These are phyloP conservation scores for Gobio occitaniae DNA, from an alignment of 2,797 vertebrate species.

Conservation along the genomic window DNA sequence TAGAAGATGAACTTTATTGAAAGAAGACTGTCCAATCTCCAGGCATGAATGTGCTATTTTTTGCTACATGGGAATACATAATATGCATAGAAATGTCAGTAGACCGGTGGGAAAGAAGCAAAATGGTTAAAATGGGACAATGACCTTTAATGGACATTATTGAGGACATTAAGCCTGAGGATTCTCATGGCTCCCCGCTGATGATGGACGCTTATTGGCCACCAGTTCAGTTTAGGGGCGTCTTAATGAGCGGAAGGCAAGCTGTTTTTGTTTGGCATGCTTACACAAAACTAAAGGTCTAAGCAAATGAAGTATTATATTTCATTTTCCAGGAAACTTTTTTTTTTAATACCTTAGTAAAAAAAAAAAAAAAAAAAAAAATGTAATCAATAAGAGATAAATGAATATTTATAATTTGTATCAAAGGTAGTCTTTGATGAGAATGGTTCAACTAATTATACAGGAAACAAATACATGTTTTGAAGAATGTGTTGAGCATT, in stretches of 20 bases:
- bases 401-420: conserved; percentile 8
- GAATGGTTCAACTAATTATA: neutral
- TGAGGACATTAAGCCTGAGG: conserved; percentile 1
- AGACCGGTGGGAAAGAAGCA: conserved; percentile 12
- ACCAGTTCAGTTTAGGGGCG: neutral
- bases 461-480: neutral
- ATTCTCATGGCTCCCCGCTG: conserved; percentile 26
- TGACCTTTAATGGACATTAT: conserved; percentile 41
- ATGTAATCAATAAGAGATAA: neutral
- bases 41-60: conserved; percentile 14
- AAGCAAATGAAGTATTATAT: neutral
- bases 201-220: conserved; percentile 8
- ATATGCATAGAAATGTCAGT: neutral
- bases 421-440: neutral
- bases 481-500: neutral
- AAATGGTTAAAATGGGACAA: conserved; percentile 13
- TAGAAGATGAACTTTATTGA: conserved; percentile 1
- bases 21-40: neutral
- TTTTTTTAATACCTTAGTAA: neutral
- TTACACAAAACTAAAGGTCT: neutral
- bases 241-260: conserved; percentile 8
- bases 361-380: neutral
- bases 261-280: neutral
- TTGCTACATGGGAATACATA: neutral
- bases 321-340: neutral